These are phyloP conservation scores for Riptortus pedestris DNA, from an alignment of 1,140 invertebrate species.

Conservation along the genomic window DNA sequence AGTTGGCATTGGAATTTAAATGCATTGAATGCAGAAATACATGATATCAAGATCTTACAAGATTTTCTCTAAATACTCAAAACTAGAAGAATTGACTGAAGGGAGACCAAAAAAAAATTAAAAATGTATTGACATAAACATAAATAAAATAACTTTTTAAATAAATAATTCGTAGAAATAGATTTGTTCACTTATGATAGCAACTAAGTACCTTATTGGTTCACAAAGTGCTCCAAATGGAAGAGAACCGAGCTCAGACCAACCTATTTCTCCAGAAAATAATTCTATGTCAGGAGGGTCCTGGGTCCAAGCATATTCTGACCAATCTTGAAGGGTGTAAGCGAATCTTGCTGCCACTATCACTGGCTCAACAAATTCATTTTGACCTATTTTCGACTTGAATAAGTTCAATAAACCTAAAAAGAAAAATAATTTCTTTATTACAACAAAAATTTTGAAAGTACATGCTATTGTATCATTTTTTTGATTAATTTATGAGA, in stretches of 20 bases:
- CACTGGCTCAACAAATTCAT: constrained; percentile 51
- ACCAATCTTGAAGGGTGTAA: constrained; percentile 66
- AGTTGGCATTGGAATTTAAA: no score
- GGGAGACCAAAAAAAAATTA: no score
- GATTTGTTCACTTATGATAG: no score
- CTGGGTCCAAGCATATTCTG: constrained; percentile 52
- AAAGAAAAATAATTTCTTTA: constrained; percentile 26
- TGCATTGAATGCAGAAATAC: no score
- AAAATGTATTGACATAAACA: no score
- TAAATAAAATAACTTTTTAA: no score
- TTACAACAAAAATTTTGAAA: not conserved
- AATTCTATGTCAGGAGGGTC: constrained; percentile 62
- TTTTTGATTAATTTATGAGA: no score
- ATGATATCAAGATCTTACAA: no score
- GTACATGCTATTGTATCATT: constrained; percentile 36
- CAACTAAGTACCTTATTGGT: constrained; percentile 50
- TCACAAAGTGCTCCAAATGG: constrained; percentile 77
- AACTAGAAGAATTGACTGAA: no score
- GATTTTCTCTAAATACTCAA: no score
- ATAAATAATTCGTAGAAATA: no score
- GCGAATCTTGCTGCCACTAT: constrained; percentile 70
- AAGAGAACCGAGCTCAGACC: constrained; percentile 49
- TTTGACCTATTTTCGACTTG: constrained; percentile 62
- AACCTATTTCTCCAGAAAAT: constrained; percentile 49
- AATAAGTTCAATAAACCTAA: constrained; percentile 63